Evolutionary conservation across 2,113 vertebrate species (phyloP).

Genomic region (Mirounga angustirostris): DNA sequence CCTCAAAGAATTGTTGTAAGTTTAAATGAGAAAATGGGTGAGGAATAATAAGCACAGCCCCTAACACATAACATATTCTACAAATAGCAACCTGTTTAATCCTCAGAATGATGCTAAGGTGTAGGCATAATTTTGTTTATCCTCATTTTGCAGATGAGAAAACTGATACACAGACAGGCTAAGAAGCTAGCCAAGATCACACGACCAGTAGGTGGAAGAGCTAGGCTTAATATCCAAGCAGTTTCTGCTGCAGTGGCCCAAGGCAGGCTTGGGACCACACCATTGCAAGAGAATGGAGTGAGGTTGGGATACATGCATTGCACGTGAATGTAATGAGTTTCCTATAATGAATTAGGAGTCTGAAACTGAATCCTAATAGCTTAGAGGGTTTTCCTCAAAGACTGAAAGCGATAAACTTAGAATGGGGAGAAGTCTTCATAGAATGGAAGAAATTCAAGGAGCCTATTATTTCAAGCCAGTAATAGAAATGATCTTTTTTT

Average conservation of each 20-base stretch:
- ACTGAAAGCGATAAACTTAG: not conserved
- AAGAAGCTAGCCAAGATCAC: not conserved
- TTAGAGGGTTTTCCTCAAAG: not conserved
- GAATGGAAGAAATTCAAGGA: not conserved
- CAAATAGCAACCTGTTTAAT: not conserved
- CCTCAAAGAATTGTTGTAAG: not conserved
- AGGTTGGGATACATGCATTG: not conserved
- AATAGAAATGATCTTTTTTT: not conserved
- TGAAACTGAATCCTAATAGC: not conserved
- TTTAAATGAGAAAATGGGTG: not conserved
- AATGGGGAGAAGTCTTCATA: not conserved
- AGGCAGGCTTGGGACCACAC: not conserved
- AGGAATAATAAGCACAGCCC: not conserved
- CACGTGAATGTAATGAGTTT: not conserved
- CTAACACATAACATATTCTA: not conserved
- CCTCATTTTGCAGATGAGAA: not conserved
- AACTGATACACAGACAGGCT: not conserved
- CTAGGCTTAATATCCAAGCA: not conserved
- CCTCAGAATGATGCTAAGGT: not conserved
- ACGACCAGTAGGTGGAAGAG: no score
- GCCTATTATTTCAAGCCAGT: not conserved
- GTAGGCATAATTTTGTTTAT: not conserved
- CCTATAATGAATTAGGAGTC: not conserved
- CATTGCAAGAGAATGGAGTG: not conserved
- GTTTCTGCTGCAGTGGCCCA: not conserved